Evolutionary conservation across 2,888 invertebrate genomes (phyloP).

Genomic region (Oscheius sp.): DNA sequence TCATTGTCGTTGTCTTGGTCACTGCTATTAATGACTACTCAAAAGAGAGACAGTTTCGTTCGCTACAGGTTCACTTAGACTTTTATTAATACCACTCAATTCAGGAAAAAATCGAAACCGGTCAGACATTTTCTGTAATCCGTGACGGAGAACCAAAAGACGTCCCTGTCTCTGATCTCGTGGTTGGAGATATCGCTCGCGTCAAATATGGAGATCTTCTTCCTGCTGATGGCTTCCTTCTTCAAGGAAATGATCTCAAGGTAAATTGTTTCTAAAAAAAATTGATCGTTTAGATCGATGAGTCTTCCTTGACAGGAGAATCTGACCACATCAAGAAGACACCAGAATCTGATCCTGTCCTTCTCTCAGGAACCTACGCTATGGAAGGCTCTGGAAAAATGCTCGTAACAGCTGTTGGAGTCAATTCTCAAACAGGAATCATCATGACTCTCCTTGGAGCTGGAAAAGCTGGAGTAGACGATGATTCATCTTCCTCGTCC

Average conservation of each 20-base stretch:
- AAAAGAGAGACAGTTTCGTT: constrained; percentile 74
- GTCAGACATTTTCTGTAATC: constrained; percentile 97
- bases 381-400: constrained; percentile 99
- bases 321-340: constrained; percentile 99
- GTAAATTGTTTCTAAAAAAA: constrained; percentile 70
- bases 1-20: constrained; percentile 74
- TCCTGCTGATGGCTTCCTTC: constrained; percentile 95
- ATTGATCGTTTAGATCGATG: constrained; percentile 95
- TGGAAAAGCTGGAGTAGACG: constrained; percentile 55
- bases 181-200: constrained; percentile 90
- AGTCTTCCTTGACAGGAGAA: constrained; percentile 97
- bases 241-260: constrained; percentile 80
- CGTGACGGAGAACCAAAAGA: constrained; percentile 89
- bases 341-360: constrained; percentile 90
- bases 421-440: constrained; percentile 91
- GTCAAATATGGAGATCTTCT: constrained; percentile 83
- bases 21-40: constrained; percentile 75
- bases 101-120: constrained; percentile 83
- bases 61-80: constrained; percentile 42
- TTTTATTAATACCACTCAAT: constrained; percentile 19
- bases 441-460: constrained; percentile 66
- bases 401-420: constrained; percentile 93
- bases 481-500: constrained; percentile 42
- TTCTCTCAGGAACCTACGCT: constrained; percentile 93
- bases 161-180: constrained; percentile 84